Conservation (phyloP, 64 coral and sea anemone species). For the Pocillopora verrucosa region DNA sequence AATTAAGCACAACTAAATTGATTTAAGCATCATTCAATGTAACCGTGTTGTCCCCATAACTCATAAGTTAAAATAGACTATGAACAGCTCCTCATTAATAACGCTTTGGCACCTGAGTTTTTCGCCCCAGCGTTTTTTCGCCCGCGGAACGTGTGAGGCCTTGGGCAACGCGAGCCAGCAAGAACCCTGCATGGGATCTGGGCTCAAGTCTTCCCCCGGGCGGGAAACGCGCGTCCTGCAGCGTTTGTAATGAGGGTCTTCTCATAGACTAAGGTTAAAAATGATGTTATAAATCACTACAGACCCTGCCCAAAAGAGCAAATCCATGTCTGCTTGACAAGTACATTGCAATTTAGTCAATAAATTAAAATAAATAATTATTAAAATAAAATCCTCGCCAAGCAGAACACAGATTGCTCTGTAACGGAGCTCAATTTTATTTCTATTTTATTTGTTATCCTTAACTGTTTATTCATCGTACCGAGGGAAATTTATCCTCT, state of each 20-base stretch:
- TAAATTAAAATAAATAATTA: constrained; percentile 41
- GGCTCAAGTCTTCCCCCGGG: too few species aligned
- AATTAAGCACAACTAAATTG: background rate
- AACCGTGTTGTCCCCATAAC: background rate
- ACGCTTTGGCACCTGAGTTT: too few species aligned
- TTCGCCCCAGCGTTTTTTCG: too few species aligned
- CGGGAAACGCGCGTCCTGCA: too few species aligned
- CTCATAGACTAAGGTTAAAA: too few species aligned
- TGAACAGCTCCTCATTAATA: background rate
- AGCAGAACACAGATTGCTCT: background rate
- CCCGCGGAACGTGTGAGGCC: too few species aligned
- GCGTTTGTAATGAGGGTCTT: too few species aligned
- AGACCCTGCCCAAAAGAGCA: background rate
- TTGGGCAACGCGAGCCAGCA: too few species aligned
- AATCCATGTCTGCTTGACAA: background rate
- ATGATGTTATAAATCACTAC: too few species aligned
- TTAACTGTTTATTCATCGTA: background rate
- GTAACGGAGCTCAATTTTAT: constrained; percentile 10
- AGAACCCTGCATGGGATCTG: too few species aligned
- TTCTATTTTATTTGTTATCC: background rate
- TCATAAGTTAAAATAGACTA: background rate
- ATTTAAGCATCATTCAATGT: background rate
- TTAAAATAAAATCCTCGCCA: constrained; percentile 40
- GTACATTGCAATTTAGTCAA: background rate
- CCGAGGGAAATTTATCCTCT: background rate